Percentiles rank a stretch among this genome's conserved stretches.
Conservation (phyloP, 1,140 invertebrate species). For the Eriosoma lanigerum region DNA sequence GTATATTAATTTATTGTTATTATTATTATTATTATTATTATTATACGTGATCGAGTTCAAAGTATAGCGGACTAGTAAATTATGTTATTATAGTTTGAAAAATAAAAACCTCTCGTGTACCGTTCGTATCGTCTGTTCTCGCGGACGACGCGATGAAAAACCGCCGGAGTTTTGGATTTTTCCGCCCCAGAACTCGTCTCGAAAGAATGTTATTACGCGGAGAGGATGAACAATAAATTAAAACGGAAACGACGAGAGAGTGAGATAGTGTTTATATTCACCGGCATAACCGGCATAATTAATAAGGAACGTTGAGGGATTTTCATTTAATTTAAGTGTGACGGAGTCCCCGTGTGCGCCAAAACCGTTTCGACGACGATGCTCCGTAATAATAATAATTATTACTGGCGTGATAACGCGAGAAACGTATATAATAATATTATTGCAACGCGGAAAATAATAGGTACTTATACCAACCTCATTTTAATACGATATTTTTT, state of each 20-base stretch:
- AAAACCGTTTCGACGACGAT: slow-evolving; percentile 22
- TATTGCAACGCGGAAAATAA: no score
- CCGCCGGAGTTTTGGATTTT: not conserved
- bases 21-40: no score
- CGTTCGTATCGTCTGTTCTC: not conserved
- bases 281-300: slow-evolving; percentile 40
- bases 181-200: not conserved
- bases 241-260: not conserved
- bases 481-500: no score
- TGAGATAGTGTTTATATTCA: no score
- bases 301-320: slow-evolving; percentile 46
- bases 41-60: no score
- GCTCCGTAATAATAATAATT: not conserved
- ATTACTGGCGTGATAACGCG: not conserved
- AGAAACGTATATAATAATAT: not conserved
- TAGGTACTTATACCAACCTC: no score
- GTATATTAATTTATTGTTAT: no score
- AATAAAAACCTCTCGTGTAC: not conserved
- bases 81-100: not conserved
- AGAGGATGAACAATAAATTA: slow-evolving; percentile 11
- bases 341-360: not conserved
- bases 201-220: not conserved
- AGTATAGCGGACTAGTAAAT: not conserved
- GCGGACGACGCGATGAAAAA: not conserved
- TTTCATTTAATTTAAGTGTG: slow-evolving; percentile 39